Evolutionary conservation across 2,888 invertebrate species (phyloP).

Genomic region (Xylota sylvarum): DNA sequence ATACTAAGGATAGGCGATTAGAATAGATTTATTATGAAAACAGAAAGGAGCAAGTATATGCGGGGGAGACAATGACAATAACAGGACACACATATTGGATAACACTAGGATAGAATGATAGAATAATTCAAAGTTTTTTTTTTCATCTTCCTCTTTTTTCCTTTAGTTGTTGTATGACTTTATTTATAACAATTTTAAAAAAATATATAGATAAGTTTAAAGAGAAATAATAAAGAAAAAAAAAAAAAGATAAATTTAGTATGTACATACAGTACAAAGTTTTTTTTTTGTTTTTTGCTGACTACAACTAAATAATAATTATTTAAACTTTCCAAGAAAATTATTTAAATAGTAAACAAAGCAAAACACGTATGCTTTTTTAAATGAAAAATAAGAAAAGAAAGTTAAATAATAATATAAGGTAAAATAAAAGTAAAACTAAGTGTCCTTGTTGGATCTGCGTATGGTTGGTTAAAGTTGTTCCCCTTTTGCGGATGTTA

Average conservation of each 20-base stretch:
- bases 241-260: constrained; percentile 27
- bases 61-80: constrained; percentile 15
- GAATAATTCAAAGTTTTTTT: background rate
- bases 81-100: constrained; percentile 7
- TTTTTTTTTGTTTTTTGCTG: constrained; percentile 3
- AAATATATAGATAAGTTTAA: constrained; percentile 22
- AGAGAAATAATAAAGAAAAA: constrained; percentile 21
- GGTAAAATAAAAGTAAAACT: constrained; percentile 65
- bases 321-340: constrained; percentile 45
- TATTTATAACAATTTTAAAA: constrained; percentile 28
- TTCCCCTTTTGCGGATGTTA: constrained; percentile 40
- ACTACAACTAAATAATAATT: constrained; percentile 46
- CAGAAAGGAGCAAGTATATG: constrained; percentile 7
- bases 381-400: constrained; percentile 12
- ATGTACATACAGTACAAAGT: constrained; percentile 36
- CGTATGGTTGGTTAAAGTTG: constrained; percentile 67
- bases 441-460: constrained; percentile 75
- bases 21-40: constrained; percentile 14
- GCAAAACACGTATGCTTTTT: constrained; percentile 41
- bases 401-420: constrained; percentile 41
- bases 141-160: background rate
- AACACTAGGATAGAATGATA: background rate
- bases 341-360: constrained; percentile 54
- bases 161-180: constrained; percentile 21
- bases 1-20: constrained; percentile 10